Evolutionary conservation across 1,140 invertebrate genomes (phyloP).

Genomic region (Aricia agestis): DNA sequence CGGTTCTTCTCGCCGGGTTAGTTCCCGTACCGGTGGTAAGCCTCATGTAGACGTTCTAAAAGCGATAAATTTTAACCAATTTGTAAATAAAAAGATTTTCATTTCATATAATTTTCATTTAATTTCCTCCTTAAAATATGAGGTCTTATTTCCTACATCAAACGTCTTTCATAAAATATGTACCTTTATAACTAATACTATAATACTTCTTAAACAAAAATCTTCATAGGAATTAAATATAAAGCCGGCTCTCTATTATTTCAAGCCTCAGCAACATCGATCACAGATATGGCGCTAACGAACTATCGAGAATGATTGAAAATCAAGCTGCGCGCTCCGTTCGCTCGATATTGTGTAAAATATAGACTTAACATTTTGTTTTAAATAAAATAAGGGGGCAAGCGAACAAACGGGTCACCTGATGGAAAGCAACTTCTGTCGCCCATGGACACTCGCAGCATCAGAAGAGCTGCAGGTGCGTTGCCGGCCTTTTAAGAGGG

Average conservation of each 20-base stretch:
- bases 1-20: no score
- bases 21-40: no score
- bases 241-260: constrained; percentile 14
- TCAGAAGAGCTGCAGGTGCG: no score
- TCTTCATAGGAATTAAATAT: constrained; percentile 6
- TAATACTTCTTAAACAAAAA: not conserved
- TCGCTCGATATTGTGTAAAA: not conserved
- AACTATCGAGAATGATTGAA: constrained; percentile 19
- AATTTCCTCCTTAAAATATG: not conserved
- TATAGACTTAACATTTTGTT: constrained; percentile 5
- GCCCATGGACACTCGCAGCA: no score
- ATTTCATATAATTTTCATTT: no score
- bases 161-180: not conserved
- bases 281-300: constrained; percentile 23
- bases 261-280: constrained; percentile 13
- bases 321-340: constrained; percentile 7
- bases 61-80: no score
- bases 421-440: no score
- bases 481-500: no score
- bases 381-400: no score
- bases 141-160: not conserved
- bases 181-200: not conserved
- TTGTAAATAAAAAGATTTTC: no score
- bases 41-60: no score
- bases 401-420: no score